phyloP scores from a whole-genome alignment of 37 sponge, comb jelly and placozoan species.

The Corticium candelabrum region DNA sequence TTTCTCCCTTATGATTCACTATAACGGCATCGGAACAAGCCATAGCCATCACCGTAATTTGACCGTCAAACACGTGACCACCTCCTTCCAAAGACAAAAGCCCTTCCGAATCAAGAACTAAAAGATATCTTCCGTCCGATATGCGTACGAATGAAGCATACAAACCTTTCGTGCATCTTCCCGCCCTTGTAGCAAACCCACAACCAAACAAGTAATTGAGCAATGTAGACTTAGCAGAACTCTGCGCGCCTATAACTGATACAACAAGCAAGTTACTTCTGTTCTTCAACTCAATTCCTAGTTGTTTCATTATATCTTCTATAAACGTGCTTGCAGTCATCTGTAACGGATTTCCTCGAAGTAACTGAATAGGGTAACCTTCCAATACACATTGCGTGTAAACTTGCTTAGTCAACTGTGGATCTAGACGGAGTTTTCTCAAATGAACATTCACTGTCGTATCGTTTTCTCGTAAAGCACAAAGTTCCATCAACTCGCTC shows the following conservation, averaged over 20 bases:
- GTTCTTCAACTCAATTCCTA: neutral
- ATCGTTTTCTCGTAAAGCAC: no score
- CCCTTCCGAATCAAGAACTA: constrained; percentile 1
- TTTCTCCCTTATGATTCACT: neutral
- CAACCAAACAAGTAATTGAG: neutral
- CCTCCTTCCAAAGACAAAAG: neutral
- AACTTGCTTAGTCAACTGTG: neutral
- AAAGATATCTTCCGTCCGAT: neutral
- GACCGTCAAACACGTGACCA: neutral
- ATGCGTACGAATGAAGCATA: neutral
- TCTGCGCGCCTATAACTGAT: neutral
- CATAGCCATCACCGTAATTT: neutral
- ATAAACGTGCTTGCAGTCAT: neutral
- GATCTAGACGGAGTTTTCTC: no score
- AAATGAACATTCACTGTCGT: no score
- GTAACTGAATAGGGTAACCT: neutral
- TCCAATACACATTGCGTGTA: neutral
- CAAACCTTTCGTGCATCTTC: neutral
- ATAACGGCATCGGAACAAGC: neutral
- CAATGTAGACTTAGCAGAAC: neutral
- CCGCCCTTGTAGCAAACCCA: neutral
- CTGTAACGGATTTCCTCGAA: neutral
- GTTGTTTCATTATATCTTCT: neutral
- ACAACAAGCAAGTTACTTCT: neutral
- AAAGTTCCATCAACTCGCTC: no score